Conservation (phyloP, 2,888 invertebrate species). For the Lochmaea crataegi region DNA sequence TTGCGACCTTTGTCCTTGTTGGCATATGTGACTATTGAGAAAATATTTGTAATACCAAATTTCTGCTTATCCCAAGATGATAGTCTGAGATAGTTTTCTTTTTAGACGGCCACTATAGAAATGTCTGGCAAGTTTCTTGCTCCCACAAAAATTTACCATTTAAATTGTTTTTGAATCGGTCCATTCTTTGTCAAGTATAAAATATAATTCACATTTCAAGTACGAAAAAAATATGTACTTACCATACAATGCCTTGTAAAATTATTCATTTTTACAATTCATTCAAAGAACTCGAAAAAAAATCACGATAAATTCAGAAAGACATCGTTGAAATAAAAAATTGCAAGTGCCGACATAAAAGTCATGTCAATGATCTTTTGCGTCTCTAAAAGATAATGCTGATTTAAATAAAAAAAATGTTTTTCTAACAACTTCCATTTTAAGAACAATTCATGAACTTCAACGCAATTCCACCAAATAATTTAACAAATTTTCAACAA, state of each 20-base stretch:
- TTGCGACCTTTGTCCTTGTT: no score
- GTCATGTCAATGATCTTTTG: slow-evolving; percentile 51
- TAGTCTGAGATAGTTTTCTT: no score
- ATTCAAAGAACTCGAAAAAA: neutral
- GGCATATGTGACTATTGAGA: no score
- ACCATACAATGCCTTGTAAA: slow-evolving; percentile 4
- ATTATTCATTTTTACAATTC: neutral
- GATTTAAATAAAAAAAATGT: slow-evolving; percentile 33
- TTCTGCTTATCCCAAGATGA: no score
- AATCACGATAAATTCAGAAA: neutral
- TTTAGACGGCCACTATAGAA: no score
- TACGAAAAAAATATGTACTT: neutral
- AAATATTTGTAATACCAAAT: no score
- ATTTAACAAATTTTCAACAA: neutral
- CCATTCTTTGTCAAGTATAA: neutral
- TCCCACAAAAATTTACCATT: no score
- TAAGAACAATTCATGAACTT: slow-evolving; percentile 12
- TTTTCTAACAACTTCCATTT: slow-evolving; percentile 34
- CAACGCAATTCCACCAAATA: slow-evolving; percentile 21
- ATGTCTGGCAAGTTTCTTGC: no score
- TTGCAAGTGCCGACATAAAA: slow-evolving; percentile 46
- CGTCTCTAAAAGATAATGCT: slow-evolving; percentile 8
- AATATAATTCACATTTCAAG: neutral
- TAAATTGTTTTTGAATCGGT: neutral
- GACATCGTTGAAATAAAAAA: neutral